Evolutionary conservation across 2,797 vertebrate species (phyloP).

Genomic region (Danio jaintianensis): DNA sequence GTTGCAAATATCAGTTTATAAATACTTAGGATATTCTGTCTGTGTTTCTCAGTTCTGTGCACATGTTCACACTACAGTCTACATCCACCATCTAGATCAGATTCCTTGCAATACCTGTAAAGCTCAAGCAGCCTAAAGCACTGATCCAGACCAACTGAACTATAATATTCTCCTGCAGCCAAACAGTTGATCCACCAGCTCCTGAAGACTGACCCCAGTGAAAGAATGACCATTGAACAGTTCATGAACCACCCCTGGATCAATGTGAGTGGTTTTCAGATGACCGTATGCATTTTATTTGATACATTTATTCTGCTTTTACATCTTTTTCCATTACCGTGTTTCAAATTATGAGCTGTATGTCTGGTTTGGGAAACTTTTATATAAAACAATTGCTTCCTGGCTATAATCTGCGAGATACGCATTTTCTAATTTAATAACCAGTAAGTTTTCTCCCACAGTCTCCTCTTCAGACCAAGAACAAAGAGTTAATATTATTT

Average conservation of each 20-base stretch:
- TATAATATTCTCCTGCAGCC: constrained; percentile 72
- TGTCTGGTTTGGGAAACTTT: too few species aligned
- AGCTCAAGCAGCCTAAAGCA: constrained; percentile 12
- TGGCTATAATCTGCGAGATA: too few species aligned
- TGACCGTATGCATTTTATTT: constrained; percentile 41
- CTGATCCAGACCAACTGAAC: background rate
- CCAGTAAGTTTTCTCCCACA: too few species aligned
- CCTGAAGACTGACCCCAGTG: constrained; percentile 95
- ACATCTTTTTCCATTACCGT: too few species aligned
- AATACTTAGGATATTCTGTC: constrained; percentile 34
- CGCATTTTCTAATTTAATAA: too few species aligned
- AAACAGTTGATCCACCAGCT: constrained; percentile 93
- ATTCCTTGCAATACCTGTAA: background rate
- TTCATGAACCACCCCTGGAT: constrained; percentile 99
- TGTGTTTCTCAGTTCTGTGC: constrained; percentile 17
- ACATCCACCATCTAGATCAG: background rate
- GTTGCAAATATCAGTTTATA: constrained; percentile 31
- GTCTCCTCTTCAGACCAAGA: too few species aligned
- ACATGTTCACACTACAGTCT: background rate
- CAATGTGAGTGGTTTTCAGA: constrained; percentile 80
- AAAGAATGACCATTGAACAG: constrained; percentile 93
- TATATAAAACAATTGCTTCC: too few species aligned
- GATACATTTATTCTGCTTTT: constrained; percentile 4
- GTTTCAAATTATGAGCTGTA: too few species aligned
- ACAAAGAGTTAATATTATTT: too few species aligned